Percentiles rank a stretch among this genome's conserved stretches.
phyloP scores from a whole-genome alignment of 2,113 vertebrate species.

The Labeo catla region DNA sequence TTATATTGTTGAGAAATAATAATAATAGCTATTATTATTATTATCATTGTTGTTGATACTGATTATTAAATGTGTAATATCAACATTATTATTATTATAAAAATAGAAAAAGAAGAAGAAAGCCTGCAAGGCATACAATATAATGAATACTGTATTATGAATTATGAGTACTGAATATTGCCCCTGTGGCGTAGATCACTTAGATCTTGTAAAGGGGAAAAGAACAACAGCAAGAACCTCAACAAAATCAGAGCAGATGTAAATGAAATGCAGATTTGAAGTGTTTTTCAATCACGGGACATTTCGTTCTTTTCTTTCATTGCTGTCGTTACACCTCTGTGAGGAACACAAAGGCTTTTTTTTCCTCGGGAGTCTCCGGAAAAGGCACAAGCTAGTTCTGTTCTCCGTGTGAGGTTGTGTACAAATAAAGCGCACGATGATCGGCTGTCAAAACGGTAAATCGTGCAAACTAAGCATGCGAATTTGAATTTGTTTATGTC shows the following conservation, averaged over 20 bases:
- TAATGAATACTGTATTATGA: too few relatives aligned
- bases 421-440: constrained; percentile 52
- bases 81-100: too few relatives aligned
- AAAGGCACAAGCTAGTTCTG: constrained; percentile 25
- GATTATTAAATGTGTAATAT: too few relatives aligned
- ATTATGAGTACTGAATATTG: neutral
- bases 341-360: constrained; percentile 29
- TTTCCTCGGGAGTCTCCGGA: neutral
- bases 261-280: constrained; percentile 23
- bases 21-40: too few relatives aligned
- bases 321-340: constrained; percentile 10
- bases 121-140: too few relatives aligned
- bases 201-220: constrained; percentile 5
- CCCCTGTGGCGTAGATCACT: constrained; percentile 66
- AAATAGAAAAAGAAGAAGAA: too few relatives aligned
- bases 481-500: constrained; percentile 60
- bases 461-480: constrained; percentile 50
- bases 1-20: too few relatives aligned
- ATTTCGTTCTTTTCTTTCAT: constrained; percentile 8
- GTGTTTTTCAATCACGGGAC: constrained; percentile 38
- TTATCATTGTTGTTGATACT: too few relatives aligned
- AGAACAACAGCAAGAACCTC: constrained; percentile 14
- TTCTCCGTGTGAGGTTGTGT: constrained; percentile 44
- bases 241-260: constrained; percentile 27
- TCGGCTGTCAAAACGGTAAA: constrained; percentile 51